Percentiles rank a stretch among this genome's conserved stretches.
Evolutionary conservation across 2,888 invertebrate genomes (phyloP).

Genomic region (Ganaspis brasiliensis): DNA sequence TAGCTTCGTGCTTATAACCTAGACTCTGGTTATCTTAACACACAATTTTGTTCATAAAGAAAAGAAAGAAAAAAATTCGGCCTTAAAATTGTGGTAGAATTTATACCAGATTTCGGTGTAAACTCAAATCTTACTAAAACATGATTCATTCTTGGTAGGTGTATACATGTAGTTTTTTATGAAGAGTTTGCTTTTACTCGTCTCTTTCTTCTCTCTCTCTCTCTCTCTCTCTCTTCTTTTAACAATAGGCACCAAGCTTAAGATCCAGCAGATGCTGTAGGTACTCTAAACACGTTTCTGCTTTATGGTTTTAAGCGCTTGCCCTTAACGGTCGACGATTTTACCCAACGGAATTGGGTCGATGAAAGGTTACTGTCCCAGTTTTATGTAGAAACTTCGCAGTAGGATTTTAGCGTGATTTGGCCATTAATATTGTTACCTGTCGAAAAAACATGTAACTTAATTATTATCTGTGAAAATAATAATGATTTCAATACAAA

Average conservation of each 20-base stretch:
- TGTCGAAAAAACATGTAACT: background rate
- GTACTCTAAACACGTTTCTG: conserved; percentile 46
- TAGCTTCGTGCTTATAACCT: too few species aligned
- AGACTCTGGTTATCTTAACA: too few species aligned
- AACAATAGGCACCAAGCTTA: conserved; percentile 22
- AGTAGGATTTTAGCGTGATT: conserved; percentile 50
- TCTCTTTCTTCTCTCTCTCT: background rate
- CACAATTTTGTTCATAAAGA: too few species aligned
- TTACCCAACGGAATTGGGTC: conserved; percentile 62
- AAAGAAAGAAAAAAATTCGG: too few species aligned
- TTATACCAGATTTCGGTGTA: too few species aligned
- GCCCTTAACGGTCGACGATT: conserved; percentile 58
- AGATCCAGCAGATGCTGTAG: background rate
- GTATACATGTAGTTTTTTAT: conserved; percentile 28
- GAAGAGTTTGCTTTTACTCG: conserved; percentile 11
- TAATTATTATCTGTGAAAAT: too few species aligned
- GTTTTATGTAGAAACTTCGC: conserved; percentile 52
- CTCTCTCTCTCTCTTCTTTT: conserved; percentile 1
- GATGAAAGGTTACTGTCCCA: conserved; percentile 67
- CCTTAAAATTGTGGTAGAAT: too few species aligned
- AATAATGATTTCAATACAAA: too few species aligned
- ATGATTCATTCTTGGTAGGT: background rate
- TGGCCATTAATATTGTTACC: conserved; percentile 49
- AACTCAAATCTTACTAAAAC: background rate
- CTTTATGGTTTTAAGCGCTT: conserved; percentile 55